phyloP scores from a whole-genome alignment of 2,113 vertebrate genomes.

The Perca schrenkii region DNA sequence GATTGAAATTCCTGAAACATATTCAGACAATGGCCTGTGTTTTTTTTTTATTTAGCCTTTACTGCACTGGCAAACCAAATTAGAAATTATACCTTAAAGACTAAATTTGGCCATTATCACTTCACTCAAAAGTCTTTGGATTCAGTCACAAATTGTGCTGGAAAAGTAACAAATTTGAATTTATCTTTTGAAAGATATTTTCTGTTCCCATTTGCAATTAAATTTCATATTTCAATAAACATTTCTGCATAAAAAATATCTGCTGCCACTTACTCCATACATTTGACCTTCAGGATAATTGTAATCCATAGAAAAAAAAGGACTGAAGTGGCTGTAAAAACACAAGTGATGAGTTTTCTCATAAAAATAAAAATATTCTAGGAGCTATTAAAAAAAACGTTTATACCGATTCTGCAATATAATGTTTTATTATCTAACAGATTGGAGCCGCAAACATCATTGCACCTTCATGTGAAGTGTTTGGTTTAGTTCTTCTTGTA shows the following conservation, averaged over 20 bases:
- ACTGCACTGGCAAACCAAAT: not conserved
- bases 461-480: conserved; percentile 23
- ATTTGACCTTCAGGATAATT: conserved; percentile 33
- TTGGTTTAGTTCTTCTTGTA: conserved; percentile 19
- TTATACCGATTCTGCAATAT: conserved; percentile 37
- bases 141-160: not conserved
- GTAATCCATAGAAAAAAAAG: conserved; percentile 5
- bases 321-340: conserved; percentile 43
- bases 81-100: not conserved
- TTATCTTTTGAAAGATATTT: not conserved
- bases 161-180: not conserved
- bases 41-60: not conserved
- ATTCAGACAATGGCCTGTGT: not conserved
- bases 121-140: not conserved
- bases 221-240: not conserved
- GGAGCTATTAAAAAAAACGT: conserved; percentile 24
- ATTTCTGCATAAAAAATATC: not conserved
- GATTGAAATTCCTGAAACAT: not conserved
- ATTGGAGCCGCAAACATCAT: conserved; percentile 67
- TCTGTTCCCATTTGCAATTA: not conserved
- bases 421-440: conserved; percentile 72
- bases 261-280: not conserved
- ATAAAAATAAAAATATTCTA: conserved; percentile 46
- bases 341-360: conserved; percentile 48
- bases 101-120: not conserved